Evolutionary conservation across 2,797 vertebrate genomes (phyloP).

Genomic region (Botia kubotai): DNA sequence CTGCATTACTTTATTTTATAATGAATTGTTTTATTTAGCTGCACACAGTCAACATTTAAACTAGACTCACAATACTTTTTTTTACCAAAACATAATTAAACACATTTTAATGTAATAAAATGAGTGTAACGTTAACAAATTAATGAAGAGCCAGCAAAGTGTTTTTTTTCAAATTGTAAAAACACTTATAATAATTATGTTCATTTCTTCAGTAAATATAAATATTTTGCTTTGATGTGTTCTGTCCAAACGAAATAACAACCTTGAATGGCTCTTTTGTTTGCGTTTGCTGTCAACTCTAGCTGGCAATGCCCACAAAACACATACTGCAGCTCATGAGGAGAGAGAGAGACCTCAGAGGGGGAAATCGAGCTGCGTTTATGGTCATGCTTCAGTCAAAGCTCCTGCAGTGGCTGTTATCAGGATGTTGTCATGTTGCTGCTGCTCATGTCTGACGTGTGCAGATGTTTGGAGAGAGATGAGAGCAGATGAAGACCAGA

Average conservation of each 20-base stretch:
- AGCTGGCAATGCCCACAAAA: conserved; percentile 49
- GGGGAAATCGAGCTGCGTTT: conserved; percentile 32
- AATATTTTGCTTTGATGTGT: not conserved
- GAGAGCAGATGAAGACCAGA: conserved; percentile 6
- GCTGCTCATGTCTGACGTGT: conserved; percentile 70
- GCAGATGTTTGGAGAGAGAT: conserved; percentile 34
- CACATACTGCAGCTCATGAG: not conserved
- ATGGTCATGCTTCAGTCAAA: conserved; percentile 2
- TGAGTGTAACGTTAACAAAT: too few relatives aligned
- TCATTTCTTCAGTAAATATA: not conserved
- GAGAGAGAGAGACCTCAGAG: not conserved
- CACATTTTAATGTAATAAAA: not conserved
- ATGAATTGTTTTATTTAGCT: not conserved
- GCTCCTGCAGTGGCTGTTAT: conserved; percentile 18
- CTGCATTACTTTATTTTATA: not conserved
- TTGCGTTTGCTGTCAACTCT: conserved; percentile 55
- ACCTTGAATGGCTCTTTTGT: conserved; percentile 59
- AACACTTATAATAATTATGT: not conserved
- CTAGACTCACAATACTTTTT: not conserved
- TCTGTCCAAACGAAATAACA: conserved; percentile 37
- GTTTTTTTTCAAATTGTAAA: not conserved
- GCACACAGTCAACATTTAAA: not conserved
- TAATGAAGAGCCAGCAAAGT: not conserved
- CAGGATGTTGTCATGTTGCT: conserved; percentile 71
- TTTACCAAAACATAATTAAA: not conserved